Base-by-base conservation (phyloP, 2,113 vertebrate species). In the Noctilio leporinus region DNA sequence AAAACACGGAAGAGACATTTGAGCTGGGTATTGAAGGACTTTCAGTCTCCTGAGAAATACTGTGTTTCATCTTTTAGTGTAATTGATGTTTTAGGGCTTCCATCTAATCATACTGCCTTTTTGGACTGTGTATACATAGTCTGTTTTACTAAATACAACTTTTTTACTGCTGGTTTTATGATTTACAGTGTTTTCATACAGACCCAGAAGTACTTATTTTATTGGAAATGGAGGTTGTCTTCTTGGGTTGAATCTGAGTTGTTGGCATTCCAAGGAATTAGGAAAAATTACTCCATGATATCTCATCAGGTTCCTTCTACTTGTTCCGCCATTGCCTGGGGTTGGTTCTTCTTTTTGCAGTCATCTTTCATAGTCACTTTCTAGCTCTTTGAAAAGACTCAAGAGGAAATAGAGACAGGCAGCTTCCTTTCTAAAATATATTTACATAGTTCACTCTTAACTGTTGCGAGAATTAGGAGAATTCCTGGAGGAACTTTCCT, bases 1-100 rank as follows among this genome's bases (percentile, higher is more conserved):
- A 76, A 59, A 30, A 73, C 93, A 38, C 38, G 78, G 92, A 86
- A 55, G 55, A 92, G 88, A 89, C 76, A 84, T 70, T 95, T 89
- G 80, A 92, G 80, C 92, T 97, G 33, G 93, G 69, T 93, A 83
- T 93, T 93, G 38, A 92, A 95, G 80, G 14, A 33, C 22, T 40
- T 75, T 93, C 51, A 70, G 49, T 64, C 7, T 57, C 33, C 33
- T 76, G 64, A 75, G 57, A 95, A 85, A n/a, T 85, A 11, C n/a
- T n/a, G n/a, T 14, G 51, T 89, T 85, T 81, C n/a, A 49, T 40
- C 28, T 85, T 73, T 93, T 33, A 85, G 6, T 80, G 2, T 86
- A 64, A 55, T 28, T 86, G 73, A 64, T 67, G 45, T 64, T 30
- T 91, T 51, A 62, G 64, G 17, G 35, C 57, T 80, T 93, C n/a